Percentiles rank a stretch among this genome's conserved stretches.
phyloP scores from a whole-genome alignment of 2,797 vertebrate genomes.

The Ibycter americanus region DNA sequence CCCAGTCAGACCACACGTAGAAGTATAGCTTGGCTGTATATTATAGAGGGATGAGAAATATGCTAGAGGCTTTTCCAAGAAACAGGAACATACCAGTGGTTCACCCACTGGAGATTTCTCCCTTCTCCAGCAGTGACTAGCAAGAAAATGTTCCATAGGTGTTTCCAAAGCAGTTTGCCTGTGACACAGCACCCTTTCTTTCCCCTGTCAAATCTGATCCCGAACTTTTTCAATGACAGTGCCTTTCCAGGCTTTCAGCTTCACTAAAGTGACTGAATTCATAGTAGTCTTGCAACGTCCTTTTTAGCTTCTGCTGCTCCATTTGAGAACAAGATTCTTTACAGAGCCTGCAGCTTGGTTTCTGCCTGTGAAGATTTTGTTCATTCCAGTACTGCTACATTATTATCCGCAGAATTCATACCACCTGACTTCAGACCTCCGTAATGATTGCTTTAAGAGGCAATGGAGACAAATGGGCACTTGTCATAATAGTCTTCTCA shows the following conservation, averaged over 20 bases:
- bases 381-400: background rate
- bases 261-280: background rate
- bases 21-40: background rate
- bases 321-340: background rate
- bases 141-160: background rate
- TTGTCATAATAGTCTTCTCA: background rate
- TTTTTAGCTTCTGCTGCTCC: background rate
- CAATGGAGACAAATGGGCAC: background rate
- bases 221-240: background rate
- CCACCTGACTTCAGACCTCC: background rate
- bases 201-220: background rate
- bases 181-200: background rate
- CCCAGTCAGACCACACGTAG: background rate
- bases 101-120: background rate
- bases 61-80: background rate
- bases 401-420: background rate
- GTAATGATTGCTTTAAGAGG: background rate
- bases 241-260: background rate
- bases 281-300: background rate
- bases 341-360: background rate
- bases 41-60: background rate
- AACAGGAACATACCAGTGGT: background rate
- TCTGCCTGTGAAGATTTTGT: background rate
- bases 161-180: background rate
- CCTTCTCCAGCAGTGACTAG: rapidly evolving